Conservation (phyloP, 92 coral and sea anemone species). For the Scolanthus callimorphus region DNA sequence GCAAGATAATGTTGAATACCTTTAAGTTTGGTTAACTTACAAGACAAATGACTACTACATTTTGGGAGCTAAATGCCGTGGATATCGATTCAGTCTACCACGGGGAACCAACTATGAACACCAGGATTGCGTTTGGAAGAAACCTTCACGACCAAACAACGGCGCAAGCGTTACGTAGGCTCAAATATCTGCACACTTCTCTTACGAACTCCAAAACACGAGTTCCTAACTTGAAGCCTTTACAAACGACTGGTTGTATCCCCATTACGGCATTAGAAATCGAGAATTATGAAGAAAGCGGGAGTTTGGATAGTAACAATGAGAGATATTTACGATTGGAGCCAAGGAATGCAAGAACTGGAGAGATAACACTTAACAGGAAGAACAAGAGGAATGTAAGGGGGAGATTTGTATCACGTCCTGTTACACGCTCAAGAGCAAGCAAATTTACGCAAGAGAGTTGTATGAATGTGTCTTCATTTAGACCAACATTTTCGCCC, state of each 20-base stretch:
- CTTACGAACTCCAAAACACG: conserved; percentile 8
- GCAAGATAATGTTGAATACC: no score
- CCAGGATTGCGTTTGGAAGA: conserved; percentile 6
- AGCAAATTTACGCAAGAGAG: neutral
- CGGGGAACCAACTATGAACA: conserved; percentile 7
- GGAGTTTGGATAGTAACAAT: neutral
- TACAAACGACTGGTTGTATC: conserved; percentile 16
- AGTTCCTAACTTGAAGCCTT: conserved; percentile 14
- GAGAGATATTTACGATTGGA: conserved; percentile 27
- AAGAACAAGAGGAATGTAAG: conserved; percentile 9
- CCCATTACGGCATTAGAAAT: conserved; percentile 7
- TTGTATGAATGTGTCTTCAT: conserved; percentile 1
- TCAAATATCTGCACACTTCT: conserved; percentile 81
- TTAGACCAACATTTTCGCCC: conserved; percentile 35
- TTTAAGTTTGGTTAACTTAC: no score
- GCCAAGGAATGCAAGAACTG: conserved; percentile 32
- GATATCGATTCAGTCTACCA: neutral
- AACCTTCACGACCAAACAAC: conserved; percentile 34
- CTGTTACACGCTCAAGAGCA: conserved; percentile 44
- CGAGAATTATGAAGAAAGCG: conserved; percentile 9
- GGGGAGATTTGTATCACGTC: conserved; percentile 22
- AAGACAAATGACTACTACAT: no score
- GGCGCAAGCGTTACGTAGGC: conserved; percentile 67
- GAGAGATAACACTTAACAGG: neutral
- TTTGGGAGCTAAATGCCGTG: neutral